Evolutionary conservation across 2,888 invertebrate species (phyloP).

Genomic region (Allacma fusca): DNA sequence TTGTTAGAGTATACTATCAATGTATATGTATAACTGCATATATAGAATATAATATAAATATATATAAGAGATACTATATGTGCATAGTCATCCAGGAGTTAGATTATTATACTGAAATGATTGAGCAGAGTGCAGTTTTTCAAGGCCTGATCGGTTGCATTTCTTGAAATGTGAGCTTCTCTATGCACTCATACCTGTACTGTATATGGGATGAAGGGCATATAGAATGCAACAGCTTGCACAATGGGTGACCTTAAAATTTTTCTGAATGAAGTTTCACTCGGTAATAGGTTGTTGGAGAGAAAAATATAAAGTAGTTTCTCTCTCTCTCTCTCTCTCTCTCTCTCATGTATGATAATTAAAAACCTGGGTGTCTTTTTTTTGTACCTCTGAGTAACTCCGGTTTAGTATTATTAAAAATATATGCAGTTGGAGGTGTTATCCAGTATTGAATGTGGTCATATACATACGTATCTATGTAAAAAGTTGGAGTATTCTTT

Average conservation of each 20-base stretch:
- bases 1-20: too few species aligned
- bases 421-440: too few species aligned
- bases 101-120: neutral
- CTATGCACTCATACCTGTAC: neutral
- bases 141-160: conserved; percentile 18
- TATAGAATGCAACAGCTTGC: too few species aligned
- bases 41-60: too few species aligned
- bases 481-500: too few species aligned
- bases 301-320: conserved; percentile 10
- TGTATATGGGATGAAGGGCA: too few species aligned
- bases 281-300: neutral
- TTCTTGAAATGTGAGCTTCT: neutral
- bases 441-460: too few species aligned
- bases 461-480: too few species aligned
- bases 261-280: conserved; percentile 12
- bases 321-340: too few species aligned
- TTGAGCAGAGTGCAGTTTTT: conserved; percentile 4
- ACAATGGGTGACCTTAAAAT: conserved; percentile 8
- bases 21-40: too few species aligned
- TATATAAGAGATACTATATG: neutral
- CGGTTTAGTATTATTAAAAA: too few species aligned
- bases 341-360: neutral
- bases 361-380: neutral
- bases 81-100: neutral
- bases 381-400: too few species aligned